A percentile compares a stretch with the other conserved stretches of the same genome.
Conservation (phyloP, 1,140 invertebrate species). For the Aphelenchoides besseyi region DNA sequence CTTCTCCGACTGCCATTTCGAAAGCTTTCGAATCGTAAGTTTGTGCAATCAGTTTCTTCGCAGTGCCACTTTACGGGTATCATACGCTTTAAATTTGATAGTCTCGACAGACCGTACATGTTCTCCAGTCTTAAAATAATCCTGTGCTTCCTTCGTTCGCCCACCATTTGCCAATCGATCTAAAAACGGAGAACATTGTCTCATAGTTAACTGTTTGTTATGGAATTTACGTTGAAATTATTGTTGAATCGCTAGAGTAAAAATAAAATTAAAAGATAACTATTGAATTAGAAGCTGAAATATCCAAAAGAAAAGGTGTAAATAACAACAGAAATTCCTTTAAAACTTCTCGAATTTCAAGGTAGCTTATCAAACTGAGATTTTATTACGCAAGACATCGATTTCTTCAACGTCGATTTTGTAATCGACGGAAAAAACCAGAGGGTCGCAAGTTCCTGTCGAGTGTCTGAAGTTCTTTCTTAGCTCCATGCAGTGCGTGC, state of each 20-base stretch:
- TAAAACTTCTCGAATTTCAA: too few species aligned
- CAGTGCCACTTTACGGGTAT: background rate
- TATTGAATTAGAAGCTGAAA: background rate
- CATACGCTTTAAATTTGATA: background rate
- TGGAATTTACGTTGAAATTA: background rate
- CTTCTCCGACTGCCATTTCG: background rate
- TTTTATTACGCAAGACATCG: constrained; percentile 5
- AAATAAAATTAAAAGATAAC: background rate
- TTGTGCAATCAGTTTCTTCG: background rate
- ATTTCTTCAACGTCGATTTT: background rate
- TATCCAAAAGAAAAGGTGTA: background rate
- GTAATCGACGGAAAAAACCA: too few species aligned
- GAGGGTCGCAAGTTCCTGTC: too few species aligned
- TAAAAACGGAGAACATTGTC: too few species aligned
- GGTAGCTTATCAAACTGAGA: background rate
- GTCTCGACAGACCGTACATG: background rate
- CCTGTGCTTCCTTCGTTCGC: too few species aligned
- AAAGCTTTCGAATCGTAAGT: background rate
- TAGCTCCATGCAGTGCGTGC: too few species aligned
- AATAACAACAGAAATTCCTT: too few species aligned
- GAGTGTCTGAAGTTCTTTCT: too few species aligned
- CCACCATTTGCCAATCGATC: too few species aligned
- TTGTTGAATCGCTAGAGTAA: background rate
- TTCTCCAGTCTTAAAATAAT: background rate
- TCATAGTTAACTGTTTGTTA: background rate